phyloP scores from a whole-genome alignment of 2,113 vertebrate species.

The Tor tambroides region DNA sequence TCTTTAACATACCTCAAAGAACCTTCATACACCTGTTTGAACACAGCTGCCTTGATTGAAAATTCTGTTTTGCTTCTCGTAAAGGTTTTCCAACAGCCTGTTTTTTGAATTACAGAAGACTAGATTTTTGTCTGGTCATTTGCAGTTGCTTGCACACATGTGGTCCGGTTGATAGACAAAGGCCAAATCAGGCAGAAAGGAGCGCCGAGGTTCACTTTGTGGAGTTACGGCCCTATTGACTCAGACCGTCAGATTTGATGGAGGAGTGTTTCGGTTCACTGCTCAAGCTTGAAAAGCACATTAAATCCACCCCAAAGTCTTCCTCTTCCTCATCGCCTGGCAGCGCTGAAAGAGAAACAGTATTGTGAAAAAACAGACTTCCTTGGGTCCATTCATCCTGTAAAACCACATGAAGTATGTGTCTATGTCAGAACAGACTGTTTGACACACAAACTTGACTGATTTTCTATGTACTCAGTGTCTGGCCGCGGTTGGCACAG shows the following conservation, averaged over 20 bases:
- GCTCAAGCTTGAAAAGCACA: conserved; percentile 17
- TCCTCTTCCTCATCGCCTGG: not conserved
- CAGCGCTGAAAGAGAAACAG: not conserved
- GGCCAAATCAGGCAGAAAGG: not conserved
- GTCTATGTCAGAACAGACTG: conserved; percentile 41
- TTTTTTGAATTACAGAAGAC: conserved; percentile 14
- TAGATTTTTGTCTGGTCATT: not conserved
- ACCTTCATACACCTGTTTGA: not conserved
- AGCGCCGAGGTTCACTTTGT: not conserved
- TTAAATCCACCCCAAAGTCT: conserved; percentile 16
- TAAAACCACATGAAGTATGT: conserved; percentile 33
- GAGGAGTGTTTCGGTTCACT: conserved; percentile 3
- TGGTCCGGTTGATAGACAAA: not conserved
- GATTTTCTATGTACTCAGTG: conserved; percentile 23
- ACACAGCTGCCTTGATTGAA: not conserved
- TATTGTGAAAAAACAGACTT: not conserved
- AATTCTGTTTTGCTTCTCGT: not conserved
- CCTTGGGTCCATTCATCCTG: not conserved
- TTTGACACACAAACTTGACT: conserved; percentile 47
- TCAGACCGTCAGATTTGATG: not conserved
- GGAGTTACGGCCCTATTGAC: conserved; percentile 21
- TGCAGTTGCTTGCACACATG: conserved; percentile 6
- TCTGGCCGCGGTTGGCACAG: conserved; percentile 3
- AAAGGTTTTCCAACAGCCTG: not conserved
- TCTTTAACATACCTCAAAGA: not conserved